These are phyloP conservation scores for Agrenia bidenticulata DNA, from an alignment of 2,888 invertebrate species.

Conservation along the genomic window DNA sequence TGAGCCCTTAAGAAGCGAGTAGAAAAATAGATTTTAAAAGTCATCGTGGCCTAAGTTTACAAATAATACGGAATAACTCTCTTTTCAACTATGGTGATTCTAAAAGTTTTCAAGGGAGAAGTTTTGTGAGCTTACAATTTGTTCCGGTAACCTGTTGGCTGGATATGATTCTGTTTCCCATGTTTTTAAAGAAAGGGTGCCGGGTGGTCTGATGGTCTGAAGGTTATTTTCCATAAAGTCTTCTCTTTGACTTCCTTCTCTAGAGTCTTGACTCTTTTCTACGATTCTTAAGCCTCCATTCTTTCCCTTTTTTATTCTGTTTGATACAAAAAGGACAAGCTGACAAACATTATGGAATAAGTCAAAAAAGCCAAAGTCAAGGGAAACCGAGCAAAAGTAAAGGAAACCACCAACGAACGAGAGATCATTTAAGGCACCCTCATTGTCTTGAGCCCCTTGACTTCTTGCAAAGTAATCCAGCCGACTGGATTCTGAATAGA, in stretches of 20 bases:
- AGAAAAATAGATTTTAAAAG: background rate
- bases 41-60: background rate
- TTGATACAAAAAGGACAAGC: no score
- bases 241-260: slow-evolving; percentile 1
- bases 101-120: slow-evolving; percentile 22
- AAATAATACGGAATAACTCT: background rate
- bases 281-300: no score
- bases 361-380: background rate
- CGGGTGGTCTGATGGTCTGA: slow-evolving; percentile 26
- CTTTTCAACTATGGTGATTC: no score
- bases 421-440: background rate
- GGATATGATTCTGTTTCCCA: slow-evolving; percentile 7
- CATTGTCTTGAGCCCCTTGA: slow-evolving; percentile 5
- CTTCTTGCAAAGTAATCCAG: background rate
- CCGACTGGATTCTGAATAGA: slow-evolving; percentile 1
- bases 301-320: no score
- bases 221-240: background rate
- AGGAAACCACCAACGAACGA: slow-evolving; percentile 6
- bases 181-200: slow-evolving; percentile 14
- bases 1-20: no score
- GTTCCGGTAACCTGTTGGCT: slow-evolving; percentile 47
- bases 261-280: background rate
- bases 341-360: background rate
- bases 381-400: background rate
- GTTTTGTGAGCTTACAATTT: slow-evolving; percentile 27